Evolutionary conservation across 2,888 invertebrate species (phyloP), one percentile per base, ranked within the genome.

Genomic region (Diarsia rubi): DNA sequence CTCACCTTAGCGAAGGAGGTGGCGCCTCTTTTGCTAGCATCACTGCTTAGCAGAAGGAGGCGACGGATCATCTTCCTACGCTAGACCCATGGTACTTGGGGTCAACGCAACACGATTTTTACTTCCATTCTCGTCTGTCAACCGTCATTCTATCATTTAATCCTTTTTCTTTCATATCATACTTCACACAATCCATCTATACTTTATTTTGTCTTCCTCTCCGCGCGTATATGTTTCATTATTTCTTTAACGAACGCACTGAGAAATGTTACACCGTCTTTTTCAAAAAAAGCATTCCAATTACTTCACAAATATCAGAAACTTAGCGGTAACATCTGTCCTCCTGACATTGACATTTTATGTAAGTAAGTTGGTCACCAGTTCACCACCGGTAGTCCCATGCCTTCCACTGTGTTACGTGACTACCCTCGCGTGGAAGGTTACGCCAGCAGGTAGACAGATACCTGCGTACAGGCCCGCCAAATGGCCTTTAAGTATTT

Each of bases 401-500:
- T 67, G 73, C 65, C 59, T 78, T 57, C 62, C 31, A 49, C 14
- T 69, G 42, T 14, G 72, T 80, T 81, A 86, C 80, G 83, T 84
- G 86, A 81, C 80, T 72, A 83, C 83, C 85, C 88, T 78, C 75
- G 70, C 49, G 67, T 70, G 42, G 78, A 74, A 86, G 79, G 88
- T 86, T 79, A 83, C 78, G 42, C 64, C 78, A 79, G 75, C 70
- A 59, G 71, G 65, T 62, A 65, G 47, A 57, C 49, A 60, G 44
- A 6, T 75, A 86, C 81, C 8, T 49, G 62, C 81, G 21, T 37
- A 45, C 68, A 27, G 60, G 52, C 69, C 75, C 69, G 49, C 88
- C 90, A 90, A 89, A 85, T 90, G 94, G 89, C 94, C 94, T 94
- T 93, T 92, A 90, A 37, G 69, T 77, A 78, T 84, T 93, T 92